Conservation (phyloP, 2,888 invertebrate species). For the Temnothorax ravouxi region DNA sequence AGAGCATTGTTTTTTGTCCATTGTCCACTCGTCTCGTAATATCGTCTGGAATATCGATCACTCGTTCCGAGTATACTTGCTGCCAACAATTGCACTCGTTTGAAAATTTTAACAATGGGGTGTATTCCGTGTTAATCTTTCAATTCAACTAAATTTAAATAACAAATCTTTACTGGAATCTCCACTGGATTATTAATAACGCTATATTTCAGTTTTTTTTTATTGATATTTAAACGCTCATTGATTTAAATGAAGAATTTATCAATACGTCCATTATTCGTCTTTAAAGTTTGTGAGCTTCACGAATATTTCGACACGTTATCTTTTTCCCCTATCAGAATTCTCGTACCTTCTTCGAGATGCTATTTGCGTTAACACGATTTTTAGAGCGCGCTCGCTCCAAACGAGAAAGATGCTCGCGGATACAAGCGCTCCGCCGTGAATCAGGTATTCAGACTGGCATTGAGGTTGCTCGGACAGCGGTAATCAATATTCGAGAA, state of each 20-base stretch:
- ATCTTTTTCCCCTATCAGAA: neutral
- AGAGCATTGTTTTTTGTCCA: constrained; percentile 61
- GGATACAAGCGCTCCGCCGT: constrained; percentile 61
- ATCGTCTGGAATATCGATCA: constrained; percentile 68
- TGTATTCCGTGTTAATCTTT: neutral
- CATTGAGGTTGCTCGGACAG: constrained; percentile 71
- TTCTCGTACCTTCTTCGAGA: neutral
- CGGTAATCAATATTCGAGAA: constrained; percentile 74
- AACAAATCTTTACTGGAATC: neutral
- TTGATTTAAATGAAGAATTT: constrained; percentile 1
- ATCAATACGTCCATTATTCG: neutral
- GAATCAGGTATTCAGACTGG: constrained; percentile 72
- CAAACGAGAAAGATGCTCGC: constrained; percentile 30
- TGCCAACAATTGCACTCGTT: constrained; percentile 4
- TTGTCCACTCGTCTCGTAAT: constrained; percentile 62
- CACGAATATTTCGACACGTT: neutral
- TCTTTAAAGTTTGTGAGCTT: neutral
- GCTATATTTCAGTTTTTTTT: neutral
- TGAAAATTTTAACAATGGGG: neutral
- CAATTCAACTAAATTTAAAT: constrained; percentile 13
- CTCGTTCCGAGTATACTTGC: constrained; percentile 62
- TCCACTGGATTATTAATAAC: neutral
- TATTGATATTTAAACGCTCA: neutral
- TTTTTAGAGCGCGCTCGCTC: constrained; percentile 27
- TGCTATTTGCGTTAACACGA: constrained; percentile 11